Evolutionary conservation across 2,888 invertebrate genomes (phyloP).

Genomic region (Diogma glabrata): DNA sequence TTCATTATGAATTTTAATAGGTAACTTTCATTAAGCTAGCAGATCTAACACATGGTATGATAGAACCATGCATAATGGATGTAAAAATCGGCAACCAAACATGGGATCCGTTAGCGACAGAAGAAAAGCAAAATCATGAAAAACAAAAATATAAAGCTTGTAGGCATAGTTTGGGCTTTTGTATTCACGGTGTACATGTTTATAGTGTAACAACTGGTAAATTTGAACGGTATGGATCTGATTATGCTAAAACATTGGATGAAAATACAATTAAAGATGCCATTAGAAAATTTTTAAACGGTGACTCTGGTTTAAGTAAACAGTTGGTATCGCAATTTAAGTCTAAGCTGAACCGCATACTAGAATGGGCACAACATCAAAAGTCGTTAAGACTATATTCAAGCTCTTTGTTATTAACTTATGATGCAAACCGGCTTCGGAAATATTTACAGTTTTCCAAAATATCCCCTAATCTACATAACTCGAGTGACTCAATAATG

Average conservation of each 20-base stretch:
- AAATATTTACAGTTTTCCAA: too few relatives aligned
- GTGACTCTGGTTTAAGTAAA: slow-evolving; percentile 42
- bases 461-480: too few relatives aligned
- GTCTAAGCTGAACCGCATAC: slow-evolving; percentile 53
- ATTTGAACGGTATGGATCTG: slow-evolving; percentile 57
- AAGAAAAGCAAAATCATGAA: slow-evolving; percentile 57
- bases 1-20: too few relatives aligned
- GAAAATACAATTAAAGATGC: slow-evolving; percentile 55
- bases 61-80: slow-evolving; percentile 77
- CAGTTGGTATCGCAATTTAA: slow-evolving; percentile 56
- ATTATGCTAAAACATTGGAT: slow-evolving; percentile 66
- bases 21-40: slow-evolving; percentile 63
- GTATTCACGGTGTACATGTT: slow-evolving; percentile 77
- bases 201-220: slow-evolving; percentile 48
- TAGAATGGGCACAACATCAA: slow-evolving; percentile 61
- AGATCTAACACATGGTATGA: slow-evolving; percentile 58
- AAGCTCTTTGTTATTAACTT: slow-evolving; percentile 78
- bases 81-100: slow-evolving; percentile 74
- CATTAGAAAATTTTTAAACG: slow-evolving; percentile 60
- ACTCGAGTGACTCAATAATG: too few relatives aligned
- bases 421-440: too few relatives aligned
- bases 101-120: slow-evolving; percentile 70
- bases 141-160: slow-evolving; percentile 61
- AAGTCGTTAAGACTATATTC: slow-evolving; percentile 56
- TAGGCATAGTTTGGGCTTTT: slow-evolving; percentile 63